Evolutionary conservation across 2,888 invertebrate genomes (phyloP).

Genomic region (Lithosia quadra): DNA sequence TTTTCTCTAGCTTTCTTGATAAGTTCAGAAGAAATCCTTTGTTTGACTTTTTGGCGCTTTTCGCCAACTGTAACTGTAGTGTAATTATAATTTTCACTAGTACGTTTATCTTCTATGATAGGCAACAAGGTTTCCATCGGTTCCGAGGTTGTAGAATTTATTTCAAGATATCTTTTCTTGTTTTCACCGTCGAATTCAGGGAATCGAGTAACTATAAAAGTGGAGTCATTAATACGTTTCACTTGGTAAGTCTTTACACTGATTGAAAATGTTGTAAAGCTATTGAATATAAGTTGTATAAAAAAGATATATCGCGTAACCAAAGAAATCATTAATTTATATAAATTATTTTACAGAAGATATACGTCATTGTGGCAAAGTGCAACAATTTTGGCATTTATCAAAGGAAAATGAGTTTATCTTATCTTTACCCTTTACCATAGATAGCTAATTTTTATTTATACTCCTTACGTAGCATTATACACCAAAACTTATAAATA

Average conservation of each 20-base stretch:
- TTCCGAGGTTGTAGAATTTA: background rate
- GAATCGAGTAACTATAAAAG: slow-evolving; percentile 71
- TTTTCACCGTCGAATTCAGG: slow-evolving; percentile 63
- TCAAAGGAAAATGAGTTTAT: background rate
- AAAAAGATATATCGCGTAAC: slow-evolving; percentile 59
- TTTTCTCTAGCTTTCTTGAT: slow-evolving; percentile 72
- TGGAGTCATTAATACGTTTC: slow-evolving; percentile 69
- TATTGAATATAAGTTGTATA: slow-evolving; percentile 60
- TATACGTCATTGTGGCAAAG: slow-evolving; percentile 32
- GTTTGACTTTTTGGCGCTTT: slow-evolving; percentile 48
- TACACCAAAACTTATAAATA: too few relatives aligned
- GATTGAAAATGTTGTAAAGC: slow-evolving; percentile 56
- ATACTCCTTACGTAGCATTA: background rate
- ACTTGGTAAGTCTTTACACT: slow-evolving; percentile 75
- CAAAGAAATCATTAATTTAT: slow-evolving; percentile 52
- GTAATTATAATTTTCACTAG: slow-evolving; percentile 12
- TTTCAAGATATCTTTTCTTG: slow-evolving; percentile 23
- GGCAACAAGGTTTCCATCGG: slow-evolving; percentile 26
- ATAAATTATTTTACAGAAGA: slow-evolving; percentile 36
- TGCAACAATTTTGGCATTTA: slow-evolving; percentile 17
- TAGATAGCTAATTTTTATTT: background rate
- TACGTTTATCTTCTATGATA: slow-evolving; percentile 28
- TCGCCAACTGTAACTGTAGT: slow-evolving; percentile 54
- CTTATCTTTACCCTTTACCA: too few relatives aligned
- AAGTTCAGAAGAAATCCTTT: slow-evolving; percentile 55